These are phyloP conservation scores for Chiropotes sagulatus DNA, from an alignment of 2,797 vertebrate genomes.

Conservation along the genomic window DNA sequence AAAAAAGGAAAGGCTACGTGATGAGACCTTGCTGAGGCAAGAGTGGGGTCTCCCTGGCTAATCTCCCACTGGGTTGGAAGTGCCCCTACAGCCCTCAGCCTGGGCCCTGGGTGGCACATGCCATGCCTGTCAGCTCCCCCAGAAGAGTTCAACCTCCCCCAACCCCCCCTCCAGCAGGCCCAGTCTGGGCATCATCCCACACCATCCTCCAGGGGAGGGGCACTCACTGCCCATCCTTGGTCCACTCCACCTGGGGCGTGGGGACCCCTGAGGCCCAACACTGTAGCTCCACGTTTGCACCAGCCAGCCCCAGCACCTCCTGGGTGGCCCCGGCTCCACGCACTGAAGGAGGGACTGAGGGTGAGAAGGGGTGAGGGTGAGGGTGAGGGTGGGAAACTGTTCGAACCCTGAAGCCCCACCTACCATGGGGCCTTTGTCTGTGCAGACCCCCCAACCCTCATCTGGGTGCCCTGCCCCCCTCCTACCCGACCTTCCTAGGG, in stretches of 20 bases:
- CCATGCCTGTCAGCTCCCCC: rapidly evolving
- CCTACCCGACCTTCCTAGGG: neutral
- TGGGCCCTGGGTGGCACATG: rapidly evolving
- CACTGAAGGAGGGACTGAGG: slow-evolving; percentile 89
- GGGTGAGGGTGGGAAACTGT: rapidly evolving
- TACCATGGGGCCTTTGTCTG: neutral
- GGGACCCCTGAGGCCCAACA: slow-evolving; percentile 88
- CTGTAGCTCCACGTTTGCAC: slow-evolving; percentile 87
- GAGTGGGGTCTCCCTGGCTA: neutral
- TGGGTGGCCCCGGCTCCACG: slow-evolving; percentile 86
- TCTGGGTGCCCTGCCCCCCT: neutral
- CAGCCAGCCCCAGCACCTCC: slow-evolving; percentile 86
- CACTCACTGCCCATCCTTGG: slow-evolving; percentile 91
- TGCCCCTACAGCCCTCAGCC: neutral
- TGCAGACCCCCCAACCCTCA: rapidly evolving
- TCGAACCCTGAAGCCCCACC: neutral
- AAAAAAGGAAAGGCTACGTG: neutral
- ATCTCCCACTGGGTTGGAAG: neutral
- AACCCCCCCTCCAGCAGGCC: rapidly evolving
- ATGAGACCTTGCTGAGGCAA: rapidly evolving
- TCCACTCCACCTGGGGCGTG: slow-evolving; percentile 90
- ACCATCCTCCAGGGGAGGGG: rapidly evolving
- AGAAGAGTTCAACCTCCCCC: too few species aligned
- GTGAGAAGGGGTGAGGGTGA: rapidly evolving
- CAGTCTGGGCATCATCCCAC: neutral